Evolutionary conservation across 2,113 vertebrate genomes (phyloP), one percentile per base, ranked within the genome.

Genomic region (Mormoops blainvillei): DNA sequence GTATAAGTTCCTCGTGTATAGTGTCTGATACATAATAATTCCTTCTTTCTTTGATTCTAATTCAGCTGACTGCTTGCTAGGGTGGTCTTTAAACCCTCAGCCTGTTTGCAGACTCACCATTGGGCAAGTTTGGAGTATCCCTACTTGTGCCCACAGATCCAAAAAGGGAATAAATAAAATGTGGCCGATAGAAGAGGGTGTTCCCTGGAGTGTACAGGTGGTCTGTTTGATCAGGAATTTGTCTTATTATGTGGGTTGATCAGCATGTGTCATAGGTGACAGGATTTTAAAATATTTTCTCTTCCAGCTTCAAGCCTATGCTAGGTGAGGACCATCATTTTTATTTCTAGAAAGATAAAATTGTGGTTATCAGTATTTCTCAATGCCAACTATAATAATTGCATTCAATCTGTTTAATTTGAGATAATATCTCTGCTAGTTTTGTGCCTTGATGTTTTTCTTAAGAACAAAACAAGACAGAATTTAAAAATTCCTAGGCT

Each of bases 271-370:
- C 86, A 89, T 83, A 96, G n/a, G 95, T 73, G 52, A 94, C 2
- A 95, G 31, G 52, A 93, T 91, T 80, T 45, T 83, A 52, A 88
- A 96, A 63, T 92, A 36, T 86, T 91, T 97, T 91, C 41, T 93
- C 91, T 93, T 68, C 24, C 50, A 78, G 43, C 15, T 71, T 80
- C 68, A 88, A 88, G 56, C 31, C 61, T 9, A 87, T 41, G 24
- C 48, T 95, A 61, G 36, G 15, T 89, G 15, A 92, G 45, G 94
- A 65, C 18, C 5, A 74, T 54, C 9, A n/a, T 67, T 87, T 97
- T 93, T 76, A 61, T 68, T 80, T 93, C 56, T 70, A n/a, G 78
- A 81, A 93, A 71, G 28, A 70, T 84, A 81, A 88, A 70, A 58
- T 73, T 81, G 80, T 85, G 24, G 31, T 77, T 94, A 77, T 76